Evolutionary conservation across 2,888 invertebrate genomes (phyloP), one percentile per base, ranked within the genome.

Genomic region (Tenthredo amoena): DNA sequence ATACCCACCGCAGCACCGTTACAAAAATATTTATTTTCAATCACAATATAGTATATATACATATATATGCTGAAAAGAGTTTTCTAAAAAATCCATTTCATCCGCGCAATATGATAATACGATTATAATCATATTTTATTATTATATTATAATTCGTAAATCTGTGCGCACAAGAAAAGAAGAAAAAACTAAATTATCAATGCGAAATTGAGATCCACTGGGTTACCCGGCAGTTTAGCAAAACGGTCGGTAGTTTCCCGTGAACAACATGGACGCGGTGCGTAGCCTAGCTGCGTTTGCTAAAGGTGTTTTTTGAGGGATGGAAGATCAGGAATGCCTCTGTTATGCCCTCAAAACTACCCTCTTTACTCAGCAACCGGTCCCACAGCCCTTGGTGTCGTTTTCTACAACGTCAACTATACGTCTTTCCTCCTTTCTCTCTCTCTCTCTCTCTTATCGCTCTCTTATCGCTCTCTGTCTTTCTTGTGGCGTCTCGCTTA

Each of bases 301-400:
- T 31, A n/a, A 77, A 50, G 77, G 62, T 81, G 81, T 62, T 74
- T 40, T 81, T 58, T 58, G 62, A 62, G 62, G 81, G 62, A 40
- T 21, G 40, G 31, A 6, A 58, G 58, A 62, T 77, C 81, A 58
- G 81, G 81, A 81, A 81, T 81, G 81, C 81, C 40, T 62, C 58
- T 62, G 81, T 81, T 62, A 81, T 81, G 37, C 62, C 62, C 77
- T 21, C 40, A 62, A 81, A 81, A 81, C 81, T 81, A 81, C 62
- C 58, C 81, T 81, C 81, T 58, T 58, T 50, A 47, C 50, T 79
- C 58, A 37, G 37, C n/a, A 62, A 55, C 55, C 58, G 79, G 77
- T 77, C 55, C 37, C 18, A 12, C 50, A 55, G 34, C 18, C 34
- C 37, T 68, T 15, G 26, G 68, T 71, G 37, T n/a, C 71, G 31